These are phyloP conservation scores for Troilus luridus DNA, from an alignment of 2,888 invertebrate species.

Conservation along the genomic window DNA sequence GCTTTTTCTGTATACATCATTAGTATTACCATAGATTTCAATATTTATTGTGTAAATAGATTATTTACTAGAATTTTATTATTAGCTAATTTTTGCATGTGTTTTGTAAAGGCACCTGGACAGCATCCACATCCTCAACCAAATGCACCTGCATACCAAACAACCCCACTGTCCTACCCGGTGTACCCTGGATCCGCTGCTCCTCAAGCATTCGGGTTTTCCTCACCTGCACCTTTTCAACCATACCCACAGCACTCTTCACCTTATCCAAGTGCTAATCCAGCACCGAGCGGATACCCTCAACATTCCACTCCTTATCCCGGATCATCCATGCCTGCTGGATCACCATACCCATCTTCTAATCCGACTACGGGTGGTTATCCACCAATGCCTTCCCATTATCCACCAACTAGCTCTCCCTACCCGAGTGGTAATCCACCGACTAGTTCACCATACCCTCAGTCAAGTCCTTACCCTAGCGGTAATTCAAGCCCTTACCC, in stretches of 20 bases:
- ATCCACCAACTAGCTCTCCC: conserved; percentile 58
- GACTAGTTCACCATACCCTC: conserved; percentile 61
- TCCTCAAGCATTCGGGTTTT: conserved; percentile 60
- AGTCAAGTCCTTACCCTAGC: conserved; percentile 63
- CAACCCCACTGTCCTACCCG: conserved; percentile 65
- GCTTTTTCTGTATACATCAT: not conserved
- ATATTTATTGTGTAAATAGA: not conserved
- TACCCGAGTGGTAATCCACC: conserved; percentile 67
- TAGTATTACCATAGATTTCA: not conserved
- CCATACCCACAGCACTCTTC: conserved; percentile 60
- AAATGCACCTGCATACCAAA: conserved; percentile 63
- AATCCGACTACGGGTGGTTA: not conserved
- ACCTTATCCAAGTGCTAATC: conserved; percentile 61
- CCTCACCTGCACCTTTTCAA: conserved; percentile 12
- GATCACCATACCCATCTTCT: conserved; percentile 63
- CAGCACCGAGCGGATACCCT: conserved; percentile 60
- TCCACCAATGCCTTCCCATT: conserved; percentile 60
- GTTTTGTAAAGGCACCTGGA: conserved; percentile 65
- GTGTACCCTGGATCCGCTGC: conserved; percentile 65
- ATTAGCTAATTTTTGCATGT: conserved; percentile 57
- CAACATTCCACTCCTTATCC: conserved; percentile 53
- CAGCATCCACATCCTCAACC: conserved; percentile 62
- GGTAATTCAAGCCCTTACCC: conserved; percentile 62
- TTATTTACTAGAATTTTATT: not conserved
- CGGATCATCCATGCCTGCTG: conserved; percentile 66